Percentiles rank a stretch among this genome's conserved stretches.
phyloP scores from a whole-genome alignment of 2,797 vertebrate genomes.

The Dallia pectoralis region DNA sequence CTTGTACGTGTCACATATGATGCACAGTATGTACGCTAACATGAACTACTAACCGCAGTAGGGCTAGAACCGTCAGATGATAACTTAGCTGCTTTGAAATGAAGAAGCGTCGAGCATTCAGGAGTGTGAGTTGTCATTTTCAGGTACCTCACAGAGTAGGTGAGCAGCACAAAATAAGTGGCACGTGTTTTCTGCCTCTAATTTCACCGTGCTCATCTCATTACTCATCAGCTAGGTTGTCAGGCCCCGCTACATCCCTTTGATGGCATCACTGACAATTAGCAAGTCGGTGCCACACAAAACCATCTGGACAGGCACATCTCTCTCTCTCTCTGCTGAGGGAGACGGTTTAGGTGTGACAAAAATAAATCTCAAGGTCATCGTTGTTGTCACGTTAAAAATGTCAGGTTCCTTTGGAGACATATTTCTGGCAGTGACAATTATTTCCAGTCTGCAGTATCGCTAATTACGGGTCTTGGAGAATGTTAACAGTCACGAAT shows the following conservation, averaged over 20 bases:
- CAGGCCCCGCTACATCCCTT: slow-evolving; percentile 79
- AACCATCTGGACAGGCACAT: slow-evolving; percentile 81
- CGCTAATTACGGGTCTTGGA: slow-evolving; percentile 56
- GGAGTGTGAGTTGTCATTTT: not conserved
- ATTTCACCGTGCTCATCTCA: slow-evolving; percentile 68
- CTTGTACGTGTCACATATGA: too few species aligned
- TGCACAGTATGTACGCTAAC: not conserved
- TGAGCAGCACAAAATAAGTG: slow-evolving; percentile 61
- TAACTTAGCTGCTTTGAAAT: not conserved
- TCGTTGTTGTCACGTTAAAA: slow-evolving; percentile 70
- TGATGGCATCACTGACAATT: slow-evolving; percentile 85
- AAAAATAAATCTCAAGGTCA: slow-evolving; percentile 83
- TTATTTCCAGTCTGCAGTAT: slow-evolving; percentile 69
- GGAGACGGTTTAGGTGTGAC: slow-evolving; percentile 74
- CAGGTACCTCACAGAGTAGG: slow-evolving; percentile 59
- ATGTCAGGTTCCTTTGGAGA: slow-evolving; percentile 69
- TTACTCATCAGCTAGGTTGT: slow-evolving; percentile 80
- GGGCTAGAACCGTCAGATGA: too few species aligned
- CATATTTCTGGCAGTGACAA: slow-evolving; percentile 67
- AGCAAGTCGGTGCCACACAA: slow-evolving; percentile 81
- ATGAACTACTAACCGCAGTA: not conserved
- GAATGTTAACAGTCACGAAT: slow-evolving; percentile 52
- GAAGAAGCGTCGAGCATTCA: not conserved
- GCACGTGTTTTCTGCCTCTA: slow-evolving; percentile 66
- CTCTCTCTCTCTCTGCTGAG: slow-evolving; percentile 76